Evolutionary conservation across 1,140 invertebrate genomes (phyloP).

Genomic region (Neodiprion virginianus): DNA sequence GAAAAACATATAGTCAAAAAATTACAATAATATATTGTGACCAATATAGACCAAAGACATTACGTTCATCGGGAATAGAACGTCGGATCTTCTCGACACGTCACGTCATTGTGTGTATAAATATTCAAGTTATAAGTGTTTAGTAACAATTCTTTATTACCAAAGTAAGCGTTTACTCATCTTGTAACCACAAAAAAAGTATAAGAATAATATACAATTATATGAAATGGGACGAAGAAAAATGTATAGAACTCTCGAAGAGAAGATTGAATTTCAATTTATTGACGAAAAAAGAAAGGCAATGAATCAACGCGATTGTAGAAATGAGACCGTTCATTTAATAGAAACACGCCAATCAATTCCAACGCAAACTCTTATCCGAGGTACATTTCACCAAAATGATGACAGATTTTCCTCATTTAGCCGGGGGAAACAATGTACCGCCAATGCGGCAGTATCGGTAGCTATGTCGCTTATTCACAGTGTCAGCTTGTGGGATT

Average conservation of each 20-base stretch:
- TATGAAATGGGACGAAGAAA: neutral
- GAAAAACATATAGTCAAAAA: neutral
- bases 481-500: neutral
- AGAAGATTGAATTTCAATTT: neutral
- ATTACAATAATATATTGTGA: neutral
- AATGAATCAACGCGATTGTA: neutral
- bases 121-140: neutral
- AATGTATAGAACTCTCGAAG: neutral
- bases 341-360: neutral
- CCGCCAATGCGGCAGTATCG: slow-evolving; percentile 11
- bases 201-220: neutral
- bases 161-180: neutral
- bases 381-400: slow-evolving; percentile 12
- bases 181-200: neutral
- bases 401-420: neutral
- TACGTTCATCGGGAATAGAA: neutral
- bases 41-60: neutral
- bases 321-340: neutral
- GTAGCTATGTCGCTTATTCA: neutral
- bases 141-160: neutral
- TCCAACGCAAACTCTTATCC: neutral
- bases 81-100: neutral
- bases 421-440: slow-evolving; percentile 16
- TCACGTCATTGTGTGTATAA: neutral
- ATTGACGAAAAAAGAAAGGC: neutral